Base-by-base conservation (phyloP, 2,797 vertebrate genomes). In the Otolemur crassicaudatus region DNA sequence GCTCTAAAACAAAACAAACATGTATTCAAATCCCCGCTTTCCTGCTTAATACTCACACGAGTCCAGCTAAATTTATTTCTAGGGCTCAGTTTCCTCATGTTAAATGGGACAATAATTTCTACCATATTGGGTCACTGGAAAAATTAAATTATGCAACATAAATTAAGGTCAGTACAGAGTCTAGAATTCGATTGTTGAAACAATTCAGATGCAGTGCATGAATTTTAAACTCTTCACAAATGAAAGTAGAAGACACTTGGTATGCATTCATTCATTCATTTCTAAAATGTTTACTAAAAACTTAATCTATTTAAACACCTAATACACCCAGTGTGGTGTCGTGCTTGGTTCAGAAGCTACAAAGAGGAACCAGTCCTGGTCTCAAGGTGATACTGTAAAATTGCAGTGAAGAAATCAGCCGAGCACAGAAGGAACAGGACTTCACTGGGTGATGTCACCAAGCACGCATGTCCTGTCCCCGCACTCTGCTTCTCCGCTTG, bases 131-230 rank as follows among this genome's bases (percentile, higher is more conserved):
- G 5, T 92, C 16, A 60, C 1, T 82, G 1, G 22, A 58, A 93
- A 91, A 93, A 72, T 63, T 94, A 80, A 95, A 79, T 76, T 53
- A 81, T 25, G 63, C 46, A 83, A 13, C 14, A 87, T 93, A 85
- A 80, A 80, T 67, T 91, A 95, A 87, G 11, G 10, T 76, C 12
- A 90, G 63, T 73, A 72, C 56, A 88, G 3, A 69, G 25, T 86
- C 58, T 82, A 37, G 19, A 96, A 88, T 96, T 90, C 87, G 95
- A 92, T 56, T n/a, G 60, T 29, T 87, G 16, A 4, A 70, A 80
- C 79, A 73, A 43, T 56, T 79, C 88, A 61, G 23, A 29, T 80
- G 2, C 10, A 76, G 7, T 49, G 8, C 25, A 53, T 94, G 80
- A 60, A n/a, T 88, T 96, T 90, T 81, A 93, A 94, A 61, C 1